Evolutionary conservation across 1,140 invertebrate genomes (phyloP), one percentile per base, ranked within the genome.

Genomic region (Drosophila nebulosa): DNA sequence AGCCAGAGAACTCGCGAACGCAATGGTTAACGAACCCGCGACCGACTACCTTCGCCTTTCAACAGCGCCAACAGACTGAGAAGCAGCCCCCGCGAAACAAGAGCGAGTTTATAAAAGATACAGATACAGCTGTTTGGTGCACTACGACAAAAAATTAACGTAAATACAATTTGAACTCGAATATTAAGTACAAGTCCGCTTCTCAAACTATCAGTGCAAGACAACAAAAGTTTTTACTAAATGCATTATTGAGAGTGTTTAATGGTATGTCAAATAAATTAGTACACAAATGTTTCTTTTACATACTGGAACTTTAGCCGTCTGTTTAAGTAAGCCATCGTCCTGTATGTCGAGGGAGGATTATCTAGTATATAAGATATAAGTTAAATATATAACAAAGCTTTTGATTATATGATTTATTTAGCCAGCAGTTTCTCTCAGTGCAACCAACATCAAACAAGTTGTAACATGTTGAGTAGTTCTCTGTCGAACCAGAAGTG

Each of bases 11-110:
- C 58, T 64, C 56, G 74, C 58, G 53, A 64, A 24, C 57, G 61
- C 22, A 46, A 56, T 27, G 39, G 27, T 62, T 65, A 10, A 61
- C 58, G 32, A 1, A 60, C 42, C 59, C 71, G 69, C 70, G 55
- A 52, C 18, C 36, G 24, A 69, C 57, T 69, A 78, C 80, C 77
- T 73, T 66, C 66, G 61, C 77, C 66, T 56, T 81, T 86, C 64
- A 75, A 64, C 56, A 46, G 42, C 69, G 66, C 12, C 46, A 65
- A 50, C 69, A 35, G 58, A 81, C 79, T 83, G 64, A 65, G 69
- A 32, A 50, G 42, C 22, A 21, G 21, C n/a, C 12, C n/a, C 10
- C 57, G 46, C 55, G 36, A 64, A 56, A 24, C 10, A 10, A 56
- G 30, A 50, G 64, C 50, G 5, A 18, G 50, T 35, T 35, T 6